A percentile compares a stretch with the other conserved stretches of the same genome.
phyloP scores from a whole-genome alignment of 2,797 vertebrate species.

The Hypotaenidia philippensis region DNA sequence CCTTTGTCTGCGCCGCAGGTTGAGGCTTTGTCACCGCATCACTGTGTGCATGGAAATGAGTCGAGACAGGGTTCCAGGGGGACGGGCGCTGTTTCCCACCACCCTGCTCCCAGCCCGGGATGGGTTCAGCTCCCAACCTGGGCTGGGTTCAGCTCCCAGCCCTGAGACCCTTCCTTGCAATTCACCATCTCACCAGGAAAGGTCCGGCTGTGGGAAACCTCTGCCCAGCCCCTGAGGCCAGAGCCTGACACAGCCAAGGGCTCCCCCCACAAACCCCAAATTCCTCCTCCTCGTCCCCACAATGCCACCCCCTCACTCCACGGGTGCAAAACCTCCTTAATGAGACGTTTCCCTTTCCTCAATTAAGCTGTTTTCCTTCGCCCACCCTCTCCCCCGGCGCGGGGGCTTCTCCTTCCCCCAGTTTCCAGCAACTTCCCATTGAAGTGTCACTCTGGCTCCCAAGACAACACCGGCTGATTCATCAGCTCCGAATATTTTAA shows the following conservation, averaged over 20 bases:
- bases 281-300: background rate
- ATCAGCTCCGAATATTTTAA: background rate
- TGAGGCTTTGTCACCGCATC: background rate
- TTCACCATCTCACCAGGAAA: no score
- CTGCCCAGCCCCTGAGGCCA: accelerated
- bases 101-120: no score
- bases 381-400: background rate
- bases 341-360: background rate
- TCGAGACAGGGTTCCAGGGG: background rate
- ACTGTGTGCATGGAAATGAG: background rate
- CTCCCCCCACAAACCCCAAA: background rate
- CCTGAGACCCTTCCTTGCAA: no score
- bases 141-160: no score
- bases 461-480: background rate
- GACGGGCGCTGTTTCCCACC: background rate
- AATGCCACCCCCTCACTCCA: accelerated
- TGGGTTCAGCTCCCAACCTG: no score
- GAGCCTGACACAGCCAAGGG: background rate
- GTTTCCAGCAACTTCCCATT: background rate
- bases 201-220: background rate
- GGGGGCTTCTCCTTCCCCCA: background rate
- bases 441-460: background rate
- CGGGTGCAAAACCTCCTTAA: background rate
- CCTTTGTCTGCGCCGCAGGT: background rate
- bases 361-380: background rate